These are phyloP conservation scores for Hypomecis punctinalis DNA, from an alignment of 2,888 invertebrate species.

Conservation along the genomic window DNA sequence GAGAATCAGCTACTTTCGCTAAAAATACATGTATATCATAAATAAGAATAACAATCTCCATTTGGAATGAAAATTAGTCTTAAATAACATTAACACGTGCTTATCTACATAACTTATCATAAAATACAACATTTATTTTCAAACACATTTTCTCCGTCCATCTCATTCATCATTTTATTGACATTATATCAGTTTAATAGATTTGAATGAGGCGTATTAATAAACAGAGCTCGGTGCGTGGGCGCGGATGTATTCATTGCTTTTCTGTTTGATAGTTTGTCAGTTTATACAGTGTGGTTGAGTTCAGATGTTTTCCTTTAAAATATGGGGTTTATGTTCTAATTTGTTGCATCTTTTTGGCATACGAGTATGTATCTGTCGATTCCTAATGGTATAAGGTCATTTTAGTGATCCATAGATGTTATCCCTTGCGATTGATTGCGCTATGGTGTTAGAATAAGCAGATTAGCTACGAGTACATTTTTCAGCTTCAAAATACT, in stretches of 20 bases:
- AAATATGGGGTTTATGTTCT: background rate
- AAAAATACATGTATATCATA: background rate
- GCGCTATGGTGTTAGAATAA: too few relatives aligned
- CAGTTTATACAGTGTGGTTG: slow-evolving; percentile 39
- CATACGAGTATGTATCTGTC: too few relatives aligned
- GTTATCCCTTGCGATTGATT: too few relatives aligned
- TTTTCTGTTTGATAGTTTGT: slow-evolving; percentile 55
- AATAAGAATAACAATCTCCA: background rate
- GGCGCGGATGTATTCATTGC: slow-evolving; percentile 61
- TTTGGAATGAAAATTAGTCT: slow-evolving; percentile 8
- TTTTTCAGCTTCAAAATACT: too few relatives aligned
- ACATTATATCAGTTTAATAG: slow-evolving; percentile 65
- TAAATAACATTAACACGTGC: slow-evolving; percentile 21
- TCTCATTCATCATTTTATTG: slow-evolving; percentile 54
- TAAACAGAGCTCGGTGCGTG: slow-evolving; percentile 62
- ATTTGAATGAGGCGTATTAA: slow-evolving; percentile 60
- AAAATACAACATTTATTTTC: slow-evolving; percentile 26
- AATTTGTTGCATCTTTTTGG: background rate
- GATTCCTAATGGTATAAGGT: too few relatives aligned
- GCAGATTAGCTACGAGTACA: too few relatives aligned
- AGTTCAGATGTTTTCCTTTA: slow-evolving; percentile 10
- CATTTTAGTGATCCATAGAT: too few relatives aligned
- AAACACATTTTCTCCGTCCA: slow-evolving; percentile 31
- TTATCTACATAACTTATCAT: slow-evolving; percentile 26
- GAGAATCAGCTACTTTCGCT: background rate